Percentiles rank a stretch among this genome's conserved stretches.
phyloP scores from a whole-genome alignment of 1,140 invertebrate species.

The Pseudomyrmex gracilis region DNA sequence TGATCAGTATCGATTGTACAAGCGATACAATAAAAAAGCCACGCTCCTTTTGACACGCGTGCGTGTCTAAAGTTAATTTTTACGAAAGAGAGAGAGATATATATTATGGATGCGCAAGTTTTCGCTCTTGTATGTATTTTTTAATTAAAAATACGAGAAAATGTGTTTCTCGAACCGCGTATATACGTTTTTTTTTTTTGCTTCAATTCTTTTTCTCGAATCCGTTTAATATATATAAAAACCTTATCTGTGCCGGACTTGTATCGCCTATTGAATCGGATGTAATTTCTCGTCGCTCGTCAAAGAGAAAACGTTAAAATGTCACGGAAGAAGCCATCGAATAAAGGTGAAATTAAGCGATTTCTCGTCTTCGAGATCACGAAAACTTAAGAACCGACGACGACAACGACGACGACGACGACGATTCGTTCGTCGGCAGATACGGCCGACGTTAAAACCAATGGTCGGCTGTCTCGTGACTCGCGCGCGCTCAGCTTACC shows the following conservation, averaged over 20 bases:
- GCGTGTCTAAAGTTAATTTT: too few species aligned
- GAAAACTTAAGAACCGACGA: conserved; percentile 9
- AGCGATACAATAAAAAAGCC: too few species aligned
- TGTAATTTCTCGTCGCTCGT: too few species aligned
- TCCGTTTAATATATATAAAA: background rate
- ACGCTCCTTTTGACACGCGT: too few species aligned
- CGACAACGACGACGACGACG: conserved; percentile 4
- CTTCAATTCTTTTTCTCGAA: background rate
- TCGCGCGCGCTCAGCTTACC: conserved; percentile 46
- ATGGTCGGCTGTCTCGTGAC: conserved; percentile 44
- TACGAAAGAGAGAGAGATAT: too few species aligned
- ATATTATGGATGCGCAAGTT: too few species aligned
- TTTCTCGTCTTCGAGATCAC: background rate
- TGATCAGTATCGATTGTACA: too few species aligned
- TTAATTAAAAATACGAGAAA: conserved; percentile 1
- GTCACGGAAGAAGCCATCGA: background rate
- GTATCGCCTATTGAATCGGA: background rate
- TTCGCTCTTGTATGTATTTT: background rate
- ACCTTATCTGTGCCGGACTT: too few species aligned
- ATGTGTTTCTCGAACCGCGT: background rate
- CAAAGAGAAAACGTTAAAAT: conserved; percentile 3
- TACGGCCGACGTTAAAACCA: conserved; percentile 55
- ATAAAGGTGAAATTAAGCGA: conserved; percentile 48
- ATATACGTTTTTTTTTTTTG: background rate
- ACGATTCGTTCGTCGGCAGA: conserved; percentile 17